Base-by-base conservation (phyloP, 2,888 invertebrate genomes). In the Augochlorella aurata region DNA sequence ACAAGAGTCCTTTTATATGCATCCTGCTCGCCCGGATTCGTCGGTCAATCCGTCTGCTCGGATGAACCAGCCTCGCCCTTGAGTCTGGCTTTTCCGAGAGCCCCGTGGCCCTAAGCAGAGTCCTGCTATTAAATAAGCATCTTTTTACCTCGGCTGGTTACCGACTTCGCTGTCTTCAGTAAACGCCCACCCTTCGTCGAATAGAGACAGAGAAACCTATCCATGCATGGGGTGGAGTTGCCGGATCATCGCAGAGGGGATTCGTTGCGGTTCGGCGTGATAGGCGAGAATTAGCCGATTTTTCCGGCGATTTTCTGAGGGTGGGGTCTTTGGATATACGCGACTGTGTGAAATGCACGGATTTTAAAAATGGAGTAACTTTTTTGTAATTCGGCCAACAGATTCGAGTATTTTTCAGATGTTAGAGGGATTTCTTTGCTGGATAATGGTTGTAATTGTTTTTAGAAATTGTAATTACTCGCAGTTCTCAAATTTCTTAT, bases 11-110 rank as follows among this genome's bases (percentile, higher is more conserved):
- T 86, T 88, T 88, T 87, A 87, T 87, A 83, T 84, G 88, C 84
- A 81, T 81, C 82, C 81, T 74, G 82, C 85, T 83, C 70, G 88
- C 69, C 66, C 54, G 85, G 82, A 83, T 88, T 85, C 81, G 82
- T 84, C 77, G 88, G 88, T 87, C 88, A 88, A 88, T 88, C 86
- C 83, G 84, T 87, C 86, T 85, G 81, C 88, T 70, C 44, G 83
- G 82, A 85, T 82, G 75, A 80, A 67, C 70, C 68, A 24, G 69
- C 63, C 70, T 67, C 77, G 49, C 61, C 71, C 81, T 72, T 73
- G 21, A 44, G 70, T 71, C 81, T 79, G 49, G 44, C 45, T 47
- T 38, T n/a, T 58, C 63, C 58, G 49, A 54, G 38, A 9, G 44
- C 7, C 58, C 47, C 29, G 16, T 29, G 66, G 24, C 38, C 54